These are phyloP conservation scores for Pyralis farinalis DNA, from an alignment of 2,888 invertebrate species.

Conservation along the genomic window DNA sequence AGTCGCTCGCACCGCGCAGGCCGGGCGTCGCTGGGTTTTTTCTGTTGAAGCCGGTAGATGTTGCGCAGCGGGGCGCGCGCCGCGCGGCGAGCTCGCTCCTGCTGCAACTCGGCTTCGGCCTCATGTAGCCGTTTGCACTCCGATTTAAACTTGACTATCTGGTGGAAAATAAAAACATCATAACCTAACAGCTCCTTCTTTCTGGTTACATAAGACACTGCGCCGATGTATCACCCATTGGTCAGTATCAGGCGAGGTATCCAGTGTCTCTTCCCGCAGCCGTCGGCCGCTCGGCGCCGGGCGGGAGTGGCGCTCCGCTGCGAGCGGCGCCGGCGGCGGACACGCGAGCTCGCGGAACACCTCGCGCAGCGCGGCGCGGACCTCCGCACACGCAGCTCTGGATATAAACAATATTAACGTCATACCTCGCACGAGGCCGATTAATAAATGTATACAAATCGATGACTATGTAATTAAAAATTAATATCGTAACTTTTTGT, in stretches of 20 bases:
- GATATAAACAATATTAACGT: no score
- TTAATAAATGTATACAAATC: no score
- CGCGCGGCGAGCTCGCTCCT: conserved; percentile 37
- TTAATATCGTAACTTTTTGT: no score
- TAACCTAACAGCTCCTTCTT: no score
- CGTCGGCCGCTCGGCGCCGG: not conserved
- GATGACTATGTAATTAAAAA: no score
- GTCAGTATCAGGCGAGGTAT: conserved; percentile 7
- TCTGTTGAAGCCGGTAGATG: conserved; percentile 42
- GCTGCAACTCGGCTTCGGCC: conserved; percentile 38
- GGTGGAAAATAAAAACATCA: no score
- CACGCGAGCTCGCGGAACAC: conserved; percentile 46
- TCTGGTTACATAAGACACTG: no score
- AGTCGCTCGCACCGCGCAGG: not conserved
- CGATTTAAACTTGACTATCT: conserved; percentile 31
- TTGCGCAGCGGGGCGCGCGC: conserved; percentile 38
- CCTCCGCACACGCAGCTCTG: conserved; percentile 46
- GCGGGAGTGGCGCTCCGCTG: conserved; percentile 3
- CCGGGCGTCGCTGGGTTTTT: conserved; percentile 1
- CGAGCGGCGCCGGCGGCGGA: conserved; percentile 44
- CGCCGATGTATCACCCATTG: conserved; percentile 24
- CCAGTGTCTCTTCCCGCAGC: conserved; percentile 4
- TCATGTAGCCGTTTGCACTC: conserved; percentile 30
- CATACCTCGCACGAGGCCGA: no score
- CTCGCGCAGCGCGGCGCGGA: conserved; percentile 44